Evolutionary conservation across 1,140 invertebrate species (phyloP).

Genomic region (Leguminivora glycinivorella): DNA sequence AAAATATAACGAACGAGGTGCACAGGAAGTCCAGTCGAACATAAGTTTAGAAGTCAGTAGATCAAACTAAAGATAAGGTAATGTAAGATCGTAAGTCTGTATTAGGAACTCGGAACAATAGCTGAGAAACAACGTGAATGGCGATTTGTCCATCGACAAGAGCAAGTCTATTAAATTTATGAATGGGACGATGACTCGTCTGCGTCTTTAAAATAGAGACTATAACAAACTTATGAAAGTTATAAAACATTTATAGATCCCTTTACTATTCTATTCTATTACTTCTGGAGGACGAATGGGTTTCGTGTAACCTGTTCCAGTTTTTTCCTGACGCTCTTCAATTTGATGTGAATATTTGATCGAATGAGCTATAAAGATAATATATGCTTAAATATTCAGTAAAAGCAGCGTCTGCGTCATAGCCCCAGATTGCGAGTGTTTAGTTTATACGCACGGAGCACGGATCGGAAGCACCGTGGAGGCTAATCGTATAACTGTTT

Average conservation of each 20-base stretch:
- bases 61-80: neutral
- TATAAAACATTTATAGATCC: neutral
- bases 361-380: constrained; percentile 46
- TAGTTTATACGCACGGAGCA: constrained; percentile 15
- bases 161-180: too few relatives aligned
- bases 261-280: neutral
- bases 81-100: neutral
- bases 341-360: constrained; percentile 45
- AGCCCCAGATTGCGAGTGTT: constrained; percentile 9
- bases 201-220: too few relatives aligned
- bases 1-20: neutral
- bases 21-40: neutral
- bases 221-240: too few relatives aligned
- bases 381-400: constrained; percentile 17
- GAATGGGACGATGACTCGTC: too few relatives aligned
- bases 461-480: constrained; percentile 3
- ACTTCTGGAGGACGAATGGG: neutral
- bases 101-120: neutral
- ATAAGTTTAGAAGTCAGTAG: neutral
- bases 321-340: constrained; percentile 40
- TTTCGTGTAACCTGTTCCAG: constrained; percentile 22
- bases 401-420: constrained; percentile 18
- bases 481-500: constrained; percentile 3
- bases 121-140: neutral
- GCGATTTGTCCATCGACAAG: too few relatives aligned